These are phyloP conservation scores for Ailurus styani DNA, from an alignment of 2,113 vertebrate genomes.

Conservation along the genomic window DNA sequence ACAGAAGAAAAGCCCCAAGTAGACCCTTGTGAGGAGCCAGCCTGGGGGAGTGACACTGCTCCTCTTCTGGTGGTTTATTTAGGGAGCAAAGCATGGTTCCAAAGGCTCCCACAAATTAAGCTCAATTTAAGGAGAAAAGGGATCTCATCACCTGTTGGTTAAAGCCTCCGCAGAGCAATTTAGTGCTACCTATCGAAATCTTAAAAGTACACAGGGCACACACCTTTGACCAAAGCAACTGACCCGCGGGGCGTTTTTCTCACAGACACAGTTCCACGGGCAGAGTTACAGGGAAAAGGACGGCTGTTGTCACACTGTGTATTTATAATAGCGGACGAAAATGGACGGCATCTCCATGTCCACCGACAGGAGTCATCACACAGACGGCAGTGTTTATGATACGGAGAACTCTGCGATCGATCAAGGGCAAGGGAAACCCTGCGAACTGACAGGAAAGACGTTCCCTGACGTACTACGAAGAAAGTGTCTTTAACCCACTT, in stretches of 20 bases:
- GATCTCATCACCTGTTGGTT: not conserved
- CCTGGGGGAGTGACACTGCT: too few relatives aligned
- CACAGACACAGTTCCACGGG: not conserved
- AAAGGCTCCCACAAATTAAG: not conserved
- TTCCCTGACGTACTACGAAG: accelerated
- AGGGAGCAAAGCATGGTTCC: not conserved
- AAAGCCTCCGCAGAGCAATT: not conserved
- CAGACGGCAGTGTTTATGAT: not conserved
- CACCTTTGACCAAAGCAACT: not conserved
- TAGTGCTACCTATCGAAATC: not conserved
- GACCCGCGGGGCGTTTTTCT: not conserved
- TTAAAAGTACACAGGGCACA: accelerated
- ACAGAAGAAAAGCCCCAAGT: not conserved
- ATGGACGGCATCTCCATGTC: accelerated
- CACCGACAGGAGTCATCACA: not conserved
- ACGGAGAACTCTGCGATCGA: accelerated
- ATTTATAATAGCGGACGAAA: not conserved
- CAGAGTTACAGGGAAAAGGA: not conserved
- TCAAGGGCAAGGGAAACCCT: not conserved
- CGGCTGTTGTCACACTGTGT: not conserved
- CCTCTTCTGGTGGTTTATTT: not conserved
- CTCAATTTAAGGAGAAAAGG: not conserved
- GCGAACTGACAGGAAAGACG: not conserved
- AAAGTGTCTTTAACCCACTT: not conserved
- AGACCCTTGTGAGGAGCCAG: not conserved